phyloP scores from a whole-genome alignment of 2,888 invertebrate species.

The Drosophila birchii region DNA sequence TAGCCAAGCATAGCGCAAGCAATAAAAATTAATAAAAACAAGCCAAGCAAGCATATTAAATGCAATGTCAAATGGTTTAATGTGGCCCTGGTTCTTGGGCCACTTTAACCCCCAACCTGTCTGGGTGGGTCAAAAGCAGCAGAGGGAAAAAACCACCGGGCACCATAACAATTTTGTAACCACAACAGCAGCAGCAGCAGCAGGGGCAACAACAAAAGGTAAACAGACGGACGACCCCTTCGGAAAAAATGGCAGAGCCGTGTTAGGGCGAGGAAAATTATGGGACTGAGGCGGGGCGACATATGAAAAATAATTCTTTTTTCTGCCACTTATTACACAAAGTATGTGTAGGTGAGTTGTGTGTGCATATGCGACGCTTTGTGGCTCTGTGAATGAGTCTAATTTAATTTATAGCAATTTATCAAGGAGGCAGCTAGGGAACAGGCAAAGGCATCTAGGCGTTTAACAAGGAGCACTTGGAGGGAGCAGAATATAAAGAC shows the following conservation, averaged over 20 bases:
- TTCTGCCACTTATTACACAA: constrained; percentile 56
- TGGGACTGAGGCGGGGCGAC: constrained; percentile 51
- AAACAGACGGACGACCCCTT: constrained; percentile 66
- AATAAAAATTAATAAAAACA: constrained; percentile 73
- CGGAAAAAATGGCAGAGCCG: constrained; percentile 55
- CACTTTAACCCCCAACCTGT: constrained; percentile 56
- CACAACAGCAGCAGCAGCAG: constrained; percentile 62
- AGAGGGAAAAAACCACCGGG: constrained; percentile 22
- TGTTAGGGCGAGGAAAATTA: constrained; percentile 53
- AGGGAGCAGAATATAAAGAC: constrained; percentile 12
- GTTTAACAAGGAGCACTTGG: constrained; percentile 57
- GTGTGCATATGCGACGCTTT: constrained; percentile 29
- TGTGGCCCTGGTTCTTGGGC: constrained; percentile 47
- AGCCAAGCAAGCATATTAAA: constrained; percentile 69
- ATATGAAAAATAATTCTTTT: constrained; percentile 72
- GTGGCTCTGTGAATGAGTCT: constrained; percentile 44
- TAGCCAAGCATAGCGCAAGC: constrained; percentile 26
- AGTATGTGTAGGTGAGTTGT: constrained; percentile 38
- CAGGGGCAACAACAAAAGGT: constrained; percentile 57
- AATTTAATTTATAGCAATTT: constrained; percentile 77
- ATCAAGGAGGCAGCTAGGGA: constrained; percentile 55
- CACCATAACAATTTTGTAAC: constrained; percentile 70
- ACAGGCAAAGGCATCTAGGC: constrained; percentile 63
- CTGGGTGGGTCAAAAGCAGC: constrained; percentile 26
- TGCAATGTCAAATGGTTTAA: constrained; percentile 78